These are phyloP conservation scores for Drosophila busckii DNA, from an alignment of 1,140 invertebrate species.

Conservation along the genomic window DNA sequence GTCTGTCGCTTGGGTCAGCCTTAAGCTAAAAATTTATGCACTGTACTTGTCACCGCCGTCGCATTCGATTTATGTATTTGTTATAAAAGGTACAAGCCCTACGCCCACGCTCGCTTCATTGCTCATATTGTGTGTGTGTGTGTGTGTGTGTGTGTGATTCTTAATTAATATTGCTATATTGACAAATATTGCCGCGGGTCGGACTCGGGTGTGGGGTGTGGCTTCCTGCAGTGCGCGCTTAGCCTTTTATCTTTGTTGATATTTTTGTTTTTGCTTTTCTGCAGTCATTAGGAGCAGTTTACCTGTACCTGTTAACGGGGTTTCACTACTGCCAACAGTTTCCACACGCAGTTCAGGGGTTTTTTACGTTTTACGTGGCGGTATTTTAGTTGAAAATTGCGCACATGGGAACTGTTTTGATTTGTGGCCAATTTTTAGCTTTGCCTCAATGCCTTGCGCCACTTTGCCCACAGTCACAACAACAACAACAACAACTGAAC, in stretches of 20 bases:
- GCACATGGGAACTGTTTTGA: slow-evolving; percentile 76
- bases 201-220: slow-evolving; percentile 34
- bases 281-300: slow-evolving; percentile 24
- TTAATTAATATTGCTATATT: slow-evolving; percentile 70
- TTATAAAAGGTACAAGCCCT: slow-evolving; percentile 23
- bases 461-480: slow-evolving; percentile 25
- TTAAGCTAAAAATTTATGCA: slow-evolving; percentile 40
- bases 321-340: slow-evolving; percentile 10
- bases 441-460: slow-evolving; percentile 51
- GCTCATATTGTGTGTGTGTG: slow-evolving; percentile 28
- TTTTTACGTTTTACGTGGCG: slow-evolving; percentile 46
- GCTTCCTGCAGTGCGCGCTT: slow-evolving; percentile 48
- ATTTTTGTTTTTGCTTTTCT: slow-evolving; percentile 1
- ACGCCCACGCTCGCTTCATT: background rate
- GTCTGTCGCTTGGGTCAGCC: background rate
- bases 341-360: slow-evolving; percentile 38
- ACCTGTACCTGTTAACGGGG: slow-evolving; percentile 14
- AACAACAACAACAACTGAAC: slow-evolving; percentile 18
- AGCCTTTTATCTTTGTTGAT: slow-evolving; percentile 23
- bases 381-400: slow-evolving; percentile 60
- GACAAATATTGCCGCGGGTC: slow-evolving; percentile 20
- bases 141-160: no score
- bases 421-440: slow-evolving; percentile 62
- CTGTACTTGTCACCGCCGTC: slow-evolving; percentile 25
- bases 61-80: slow-evolving; percentile 9